phyloP scores from a whole-genome alignment of 2,113 vertebrate species.

The Chrysochloris asiatica region DNA sequence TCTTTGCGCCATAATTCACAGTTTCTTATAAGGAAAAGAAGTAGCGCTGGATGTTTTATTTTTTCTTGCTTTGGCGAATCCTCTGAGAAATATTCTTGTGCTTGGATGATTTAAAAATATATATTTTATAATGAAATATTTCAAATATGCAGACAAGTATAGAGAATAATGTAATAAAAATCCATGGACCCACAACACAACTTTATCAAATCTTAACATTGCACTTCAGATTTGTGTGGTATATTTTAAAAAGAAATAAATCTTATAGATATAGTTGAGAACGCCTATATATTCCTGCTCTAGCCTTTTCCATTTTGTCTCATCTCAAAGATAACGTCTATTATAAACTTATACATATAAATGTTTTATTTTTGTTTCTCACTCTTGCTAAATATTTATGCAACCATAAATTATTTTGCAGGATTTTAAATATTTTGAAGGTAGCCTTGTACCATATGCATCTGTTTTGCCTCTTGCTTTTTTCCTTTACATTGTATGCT shows the following conservation, averaged over 20 bases:
- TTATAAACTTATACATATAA: slow-evolving; percentile 6
- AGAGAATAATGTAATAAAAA: slow-evolving; percentile 75
- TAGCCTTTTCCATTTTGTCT: background rate
- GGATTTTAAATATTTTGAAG: background rate
- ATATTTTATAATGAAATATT: slow-evolving; percentile 75
- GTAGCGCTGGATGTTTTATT: slow-evolving; percentile 70
- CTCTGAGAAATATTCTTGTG: slow-evolving; percentile 74
- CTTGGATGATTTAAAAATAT: slow-evolving; percentile 75
- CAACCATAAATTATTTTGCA: slow-evolving; percentile 1
- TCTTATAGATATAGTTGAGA: slow-evolving; percentile 23
- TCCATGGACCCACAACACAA: slow-evolving; percentile 60
- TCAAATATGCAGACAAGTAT: slow-evolving; percentile 74
- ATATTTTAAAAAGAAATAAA: slow-evolving; percentile 63
- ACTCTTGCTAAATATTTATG: slow-evolving; percentile 29
- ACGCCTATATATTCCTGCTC: background rate
- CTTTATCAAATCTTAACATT: slow-evolving; percentile 70
- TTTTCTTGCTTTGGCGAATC: slow-evolving; percentile 72
- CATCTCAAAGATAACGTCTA: background rate
- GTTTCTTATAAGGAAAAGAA: slow-evolving; percentile 30
- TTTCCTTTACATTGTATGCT: background rate
- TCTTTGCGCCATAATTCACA: slow-evolving; percentile 60
- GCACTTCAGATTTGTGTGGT: slow-evolving; percentile 32
- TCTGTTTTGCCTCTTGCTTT: background rate
- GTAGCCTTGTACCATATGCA: background rate
- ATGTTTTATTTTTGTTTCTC: slow-evolving; percentile 21